Evolutionary conservation across 2,113 vertebrate species (phyloP), one percentile per base, ranked within the genome.

Genomic region (Vireo altiloquus): DNA sequence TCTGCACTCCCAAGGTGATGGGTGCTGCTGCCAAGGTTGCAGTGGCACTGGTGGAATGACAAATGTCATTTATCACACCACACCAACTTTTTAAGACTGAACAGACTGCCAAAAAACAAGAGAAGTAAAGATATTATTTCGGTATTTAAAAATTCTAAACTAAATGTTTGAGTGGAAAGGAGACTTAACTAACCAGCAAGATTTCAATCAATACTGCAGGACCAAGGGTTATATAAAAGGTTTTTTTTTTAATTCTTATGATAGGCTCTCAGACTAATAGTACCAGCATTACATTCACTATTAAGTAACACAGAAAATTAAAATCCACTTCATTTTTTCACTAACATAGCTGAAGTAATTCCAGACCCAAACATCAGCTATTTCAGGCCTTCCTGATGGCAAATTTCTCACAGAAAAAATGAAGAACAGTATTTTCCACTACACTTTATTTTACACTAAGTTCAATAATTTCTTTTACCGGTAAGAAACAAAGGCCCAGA

Each of bases 401-500:
- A 92, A 72, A 46, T 82, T 74, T 78, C n/a, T 82, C 95, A 56
- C 52, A 33, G 22, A 84, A 94, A 94, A 95, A 77, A 65, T 13
- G 70, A 81, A 57, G 15, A 64, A 15, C 6, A 52, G 21, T 13
- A 27, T 15, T 75, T 90, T 64, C 50, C 24, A 47, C 7, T 18
- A 39, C 44, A 91, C 37, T 94, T 52, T 65, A 57, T 71, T 63
- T 75, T 49, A 42, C 9, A 39, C 0, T 63, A 59, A 94, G 47
- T 79, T 64, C 89, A 94, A 91, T 77, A 24, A 92, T 57, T 52
- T 35, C 64, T 93, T 94, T 96, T 98, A 99, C 99, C 99, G n/a
- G 98, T 98, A 81, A 98, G 97, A 97, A 93, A 98, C 93, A 99
- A 96, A 31, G 98, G 98, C 63, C 72, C 96, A 87, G 97, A 97